Percentiles rank a stretch among this genome's conserved stretches.
phyloP scores from a whole-genome alignment of 2,888 invertebrate species.

The Agelastica alni region DNA sequence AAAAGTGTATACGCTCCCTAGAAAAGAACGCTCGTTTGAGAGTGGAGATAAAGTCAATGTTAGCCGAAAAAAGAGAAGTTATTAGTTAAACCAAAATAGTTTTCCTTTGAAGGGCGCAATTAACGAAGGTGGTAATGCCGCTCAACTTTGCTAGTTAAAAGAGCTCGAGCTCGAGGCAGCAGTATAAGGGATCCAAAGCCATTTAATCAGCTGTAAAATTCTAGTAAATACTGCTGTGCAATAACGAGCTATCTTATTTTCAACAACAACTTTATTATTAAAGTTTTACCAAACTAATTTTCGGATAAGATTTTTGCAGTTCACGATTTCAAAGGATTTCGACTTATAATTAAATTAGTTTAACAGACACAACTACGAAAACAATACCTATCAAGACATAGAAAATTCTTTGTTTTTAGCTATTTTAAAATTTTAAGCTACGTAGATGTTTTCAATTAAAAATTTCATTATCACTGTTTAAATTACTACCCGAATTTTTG shows the following conservation, averaged over 20 bases:
- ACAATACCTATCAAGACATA: no score
- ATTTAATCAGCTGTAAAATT: slow-evolving; percentile 43
- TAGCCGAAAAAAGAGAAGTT: slow-evolving; percentile 20
- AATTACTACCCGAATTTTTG: no score
- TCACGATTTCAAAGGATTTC: no score
- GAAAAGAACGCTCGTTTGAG: slow-evolving; percentile 21
- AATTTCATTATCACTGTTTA: no score
- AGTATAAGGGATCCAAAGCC: slow-evolving; percentile 35
- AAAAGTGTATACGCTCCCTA: slow-evolving; percentile 2
- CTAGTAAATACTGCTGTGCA: slow-evolving; percentile 35
- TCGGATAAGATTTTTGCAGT: slow-evolving; percentile 1
- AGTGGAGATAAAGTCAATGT: slow-evolving; percentile 30
- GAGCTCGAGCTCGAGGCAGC: slow-evolving; percentile 20
- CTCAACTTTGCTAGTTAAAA: slow-evolving; percentile 37
- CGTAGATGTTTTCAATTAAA: no score
- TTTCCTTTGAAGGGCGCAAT: slow-evolving; percentile 40
- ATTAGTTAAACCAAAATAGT: slow-evolving; percentile 34
- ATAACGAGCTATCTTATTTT: slow-evolving; percentile 27
- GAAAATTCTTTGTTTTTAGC: no score
- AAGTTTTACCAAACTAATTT: slow-evolving; percentile 20
- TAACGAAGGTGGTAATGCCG: slow-evolving; percentile 36
- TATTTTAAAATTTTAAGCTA: no score
- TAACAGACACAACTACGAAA: no score
- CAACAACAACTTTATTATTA: slow-evolving; percentile 24
- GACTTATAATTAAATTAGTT: no score